Conservation (phyloP, 2,888 invertebrate genomes). For the Troides helena region DNA sequence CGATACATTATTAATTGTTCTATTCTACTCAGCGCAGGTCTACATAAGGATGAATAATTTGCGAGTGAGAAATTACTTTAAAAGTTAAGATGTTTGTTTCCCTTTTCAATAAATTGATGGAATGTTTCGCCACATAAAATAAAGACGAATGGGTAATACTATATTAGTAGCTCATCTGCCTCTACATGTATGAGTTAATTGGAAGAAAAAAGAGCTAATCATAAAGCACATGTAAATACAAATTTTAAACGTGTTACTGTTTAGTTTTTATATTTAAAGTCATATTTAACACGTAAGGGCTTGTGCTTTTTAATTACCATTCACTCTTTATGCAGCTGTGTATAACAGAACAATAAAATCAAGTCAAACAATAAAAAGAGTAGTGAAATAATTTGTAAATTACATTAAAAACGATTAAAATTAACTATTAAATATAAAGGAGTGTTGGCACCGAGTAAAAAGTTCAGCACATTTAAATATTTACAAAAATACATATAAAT, state of each 20-base stretch:
- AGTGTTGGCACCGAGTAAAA: slow-evolving; percentile 63
- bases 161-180: slow-evolving; percentile 23
- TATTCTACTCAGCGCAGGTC: slow-evolving; percentile 28
- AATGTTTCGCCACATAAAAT: slow-evolving; percentile 19
- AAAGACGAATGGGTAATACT: slow-evolving; percentile 7
- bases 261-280: background rate
- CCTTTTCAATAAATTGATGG: slow-evolving; percentile 12
- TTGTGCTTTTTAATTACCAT: slow-evolving; percentile 20
- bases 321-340: slow-evolving; percentile 19
- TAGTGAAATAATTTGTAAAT: slow-evolving; percentile 35
- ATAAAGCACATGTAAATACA: slow-evolving; percentile 37
- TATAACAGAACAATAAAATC: slow-evolving; percentile 30
- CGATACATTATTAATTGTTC: slow-evolving; percentile 22
- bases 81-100: background rate
- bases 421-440: slow-evolving; percentile 51
- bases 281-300: background rate
- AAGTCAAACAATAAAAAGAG: slow-evolving; percentile 29
- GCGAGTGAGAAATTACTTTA: slow-evolving; percentile 9
- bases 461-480: slow-evolving; percentile 63
- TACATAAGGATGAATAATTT: slow-evolving; percentile 6
- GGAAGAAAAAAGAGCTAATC: slow-evolving; percentile 31
- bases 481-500: slow-evolving; percentile 51
- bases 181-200: slow-evolving; percentile 21
- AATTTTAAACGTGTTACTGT: slow-evolving; percentile 31
- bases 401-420: slow-evolving; percentile 52